phyloP scores from a whole-genome alignment of 2,113 vertebrate species.

The Tyto alba region DNA sequence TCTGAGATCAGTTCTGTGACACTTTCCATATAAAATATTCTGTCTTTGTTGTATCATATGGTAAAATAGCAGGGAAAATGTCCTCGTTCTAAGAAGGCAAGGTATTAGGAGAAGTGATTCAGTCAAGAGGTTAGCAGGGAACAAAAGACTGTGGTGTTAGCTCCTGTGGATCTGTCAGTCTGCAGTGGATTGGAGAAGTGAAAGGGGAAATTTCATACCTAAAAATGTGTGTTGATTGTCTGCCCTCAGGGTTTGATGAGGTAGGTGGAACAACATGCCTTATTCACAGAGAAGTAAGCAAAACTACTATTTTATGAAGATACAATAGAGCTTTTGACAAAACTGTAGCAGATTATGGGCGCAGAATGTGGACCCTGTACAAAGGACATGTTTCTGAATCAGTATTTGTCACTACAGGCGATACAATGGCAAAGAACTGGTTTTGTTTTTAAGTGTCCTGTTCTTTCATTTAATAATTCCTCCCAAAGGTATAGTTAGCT shows the following conservation, averaged over 20 bases:
- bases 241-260: background rate
- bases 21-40: background rate
- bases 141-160: background rate
- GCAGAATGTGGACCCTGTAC: accelerated
- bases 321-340: background rate
- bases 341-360: background rate
- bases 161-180: background rate
- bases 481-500: background rate
- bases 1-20: background rate
- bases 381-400: background rate
- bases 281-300: background rate
- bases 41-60: background rate
- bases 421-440: background rate
- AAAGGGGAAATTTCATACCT: background rate
- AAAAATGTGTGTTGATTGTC: background rate
- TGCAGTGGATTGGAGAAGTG: background rate
- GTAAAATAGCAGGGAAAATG: background rate
- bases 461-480: background rate
- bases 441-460: background rate
- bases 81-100: background rate
- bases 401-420: background rate
- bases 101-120: background rate
- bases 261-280: background rate
- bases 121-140: background rate
- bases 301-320: background rate